Conservation (phyloP, 2,888 invertebrate species). For the Adelognathus sp. region DNA sequence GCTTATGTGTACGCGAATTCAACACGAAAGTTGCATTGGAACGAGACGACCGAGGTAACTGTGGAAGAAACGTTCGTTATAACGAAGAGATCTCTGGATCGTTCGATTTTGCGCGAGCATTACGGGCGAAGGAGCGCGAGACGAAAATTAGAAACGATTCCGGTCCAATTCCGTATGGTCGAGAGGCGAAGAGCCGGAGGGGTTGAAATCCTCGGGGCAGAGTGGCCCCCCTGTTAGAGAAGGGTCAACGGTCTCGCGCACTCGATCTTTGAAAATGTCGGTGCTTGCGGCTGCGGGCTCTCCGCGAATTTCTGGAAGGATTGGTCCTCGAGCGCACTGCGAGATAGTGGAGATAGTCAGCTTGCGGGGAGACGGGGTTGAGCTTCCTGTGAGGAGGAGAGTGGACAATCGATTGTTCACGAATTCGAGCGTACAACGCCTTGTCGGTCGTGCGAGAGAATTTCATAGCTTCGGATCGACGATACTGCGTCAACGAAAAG, state of each 20-base stretch:
- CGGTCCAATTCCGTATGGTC: constrained; percentile 19
- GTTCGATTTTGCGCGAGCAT: not conserved
- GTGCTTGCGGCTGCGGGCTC: not conserved
- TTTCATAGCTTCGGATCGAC: constrained; percentile 17
- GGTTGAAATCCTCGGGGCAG: constrained; percentile 7
- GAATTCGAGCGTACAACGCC: constrained; percentile 20
- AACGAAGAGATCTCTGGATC: not conserved
- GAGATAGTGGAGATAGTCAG: constrained; percentile 8
- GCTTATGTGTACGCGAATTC: not conserved
- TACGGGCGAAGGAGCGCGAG: not conserved
- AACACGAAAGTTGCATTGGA: not conserved
- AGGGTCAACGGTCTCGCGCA: constrained; percentile 41
- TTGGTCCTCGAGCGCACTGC: constrained; percentile 34
- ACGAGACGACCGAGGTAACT: constrained; percentile 7
- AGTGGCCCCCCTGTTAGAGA: constrained; percentile 4
- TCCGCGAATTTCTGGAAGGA: constrained; percentile 23
- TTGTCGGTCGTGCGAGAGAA: constrained; percentile 15
- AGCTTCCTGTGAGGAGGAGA: too few species aligned
- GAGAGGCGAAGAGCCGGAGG: not conserved
- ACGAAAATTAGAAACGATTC: constrained; percentile 45
- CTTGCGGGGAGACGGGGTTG: constrained; percentile 13
- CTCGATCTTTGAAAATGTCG: constrained; percentile 42
- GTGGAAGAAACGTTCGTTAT: not conserved
- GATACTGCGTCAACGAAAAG: constrained; percentile 28
- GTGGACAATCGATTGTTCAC: constrained; percentile 50